Conservation (phyloP, 2,888 invertebrate genomes). For the Mythimna albipuncta region DNA sequence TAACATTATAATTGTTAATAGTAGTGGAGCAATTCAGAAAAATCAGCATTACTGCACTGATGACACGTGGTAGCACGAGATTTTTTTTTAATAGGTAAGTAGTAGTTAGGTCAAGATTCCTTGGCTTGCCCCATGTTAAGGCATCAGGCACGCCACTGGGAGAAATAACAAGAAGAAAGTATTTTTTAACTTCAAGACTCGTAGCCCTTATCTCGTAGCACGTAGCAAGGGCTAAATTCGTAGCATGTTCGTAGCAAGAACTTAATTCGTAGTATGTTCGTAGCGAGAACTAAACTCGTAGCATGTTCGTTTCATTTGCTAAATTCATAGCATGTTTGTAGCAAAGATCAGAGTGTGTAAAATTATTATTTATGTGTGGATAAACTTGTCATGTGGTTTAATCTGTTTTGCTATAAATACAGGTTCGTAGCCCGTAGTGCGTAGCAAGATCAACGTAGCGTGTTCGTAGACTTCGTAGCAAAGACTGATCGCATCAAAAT, state of each 20-base stretch:
- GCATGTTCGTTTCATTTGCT: too few species aligned
- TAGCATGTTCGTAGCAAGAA: neutral
- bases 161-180: neutral
- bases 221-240: neutral
- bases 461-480: slow-evolving; percentile 33
- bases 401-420: too few species aligned
- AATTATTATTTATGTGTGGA: too few species aligned
- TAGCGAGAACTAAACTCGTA: neutral
- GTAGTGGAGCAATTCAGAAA: too few species aligned
- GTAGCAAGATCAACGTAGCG: slow-evolving; percentile 27
- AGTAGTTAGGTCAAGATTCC: too few species aligned
- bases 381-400: neutral
- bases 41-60: too few species aligned
- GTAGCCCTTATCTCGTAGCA: slow-evolving; percentile 5
- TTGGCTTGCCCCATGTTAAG: too few species aligned
- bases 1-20: too few species aligned
- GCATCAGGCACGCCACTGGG: too few species aligned
- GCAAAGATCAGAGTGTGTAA: too few species aligned
- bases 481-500: neutral
- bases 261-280: neutral
- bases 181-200: neutral
- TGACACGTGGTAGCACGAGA: too few species aligned
- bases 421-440: slow-evolving; percentile 34
- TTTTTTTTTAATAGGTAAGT: too few species aligned
- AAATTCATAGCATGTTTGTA: neutral